Evolutionary conservation across 2,888 invertebrate genomes (phyloP).

Genomic region (Dynastes tityus): DNA sequence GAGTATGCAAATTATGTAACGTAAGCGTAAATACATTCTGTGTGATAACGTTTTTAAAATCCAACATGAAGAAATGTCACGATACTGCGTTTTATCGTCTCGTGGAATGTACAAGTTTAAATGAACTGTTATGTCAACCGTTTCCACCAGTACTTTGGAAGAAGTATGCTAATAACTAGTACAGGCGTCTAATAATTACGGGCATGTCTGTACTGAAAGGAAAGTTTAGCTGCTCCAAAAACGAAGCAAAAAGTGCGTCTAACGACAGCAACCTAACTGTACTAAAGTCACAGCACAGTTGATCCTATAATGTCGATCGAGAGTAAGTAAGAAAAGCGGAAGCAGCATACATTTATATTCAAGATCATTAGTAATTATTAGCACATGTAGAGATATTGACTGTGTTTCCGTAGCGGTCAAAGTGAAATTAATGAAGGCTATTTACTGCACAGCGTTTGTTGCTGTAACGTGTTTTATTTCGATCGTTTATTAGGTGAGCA

Average conservation of each 20-base stretch:
- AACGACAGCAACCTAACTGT: conserved; percentile 25
- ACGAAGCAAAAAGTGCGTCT: conserved; percentile 19
- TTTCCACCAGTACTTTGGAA: no score
- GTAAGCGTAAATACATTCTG: no score
- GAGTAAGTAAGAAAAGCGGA: conserved; percentile 38
- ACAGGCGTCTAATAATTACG: conserved; percentile 11
- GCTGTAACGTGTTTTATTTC: conserved; percentile 11
- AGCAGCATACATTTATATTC: conserved; percentile 43
- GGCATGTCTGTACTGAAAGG: conserved; percentile 6
- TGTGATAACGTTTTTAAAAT: no score
- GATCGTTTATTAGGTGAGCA: conserved; percentile 12
- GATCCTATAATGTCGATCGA: conserved; percentile 17
- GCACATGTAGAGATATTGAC: conserved; percentile 20
- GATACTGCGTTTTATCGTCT: no score
- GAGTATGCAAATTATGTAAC: no score
- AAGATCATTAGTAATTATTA: conserved; percentile 44
- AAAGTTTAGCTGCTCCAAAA: conserved; percentile 9
- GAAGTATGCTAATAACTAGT: neutral
- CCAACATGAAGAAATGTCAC: no score
- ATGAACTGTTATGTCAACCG: conserved; percentile 6
- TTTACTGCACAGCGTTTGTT: conserved; percentile 22
- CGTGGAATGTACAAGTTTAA: neutral
- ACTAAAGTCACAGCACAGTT: conserved; percentile 9
- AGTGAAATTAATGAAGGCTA: conserved; percentile 29
- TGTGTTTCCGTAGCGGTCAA: conserved; percentile 20